Evolutionary conservation across 2,113 vertebrate genomes (phyloP).

Genomic region (Capricornis sumatraensis): DNA sequence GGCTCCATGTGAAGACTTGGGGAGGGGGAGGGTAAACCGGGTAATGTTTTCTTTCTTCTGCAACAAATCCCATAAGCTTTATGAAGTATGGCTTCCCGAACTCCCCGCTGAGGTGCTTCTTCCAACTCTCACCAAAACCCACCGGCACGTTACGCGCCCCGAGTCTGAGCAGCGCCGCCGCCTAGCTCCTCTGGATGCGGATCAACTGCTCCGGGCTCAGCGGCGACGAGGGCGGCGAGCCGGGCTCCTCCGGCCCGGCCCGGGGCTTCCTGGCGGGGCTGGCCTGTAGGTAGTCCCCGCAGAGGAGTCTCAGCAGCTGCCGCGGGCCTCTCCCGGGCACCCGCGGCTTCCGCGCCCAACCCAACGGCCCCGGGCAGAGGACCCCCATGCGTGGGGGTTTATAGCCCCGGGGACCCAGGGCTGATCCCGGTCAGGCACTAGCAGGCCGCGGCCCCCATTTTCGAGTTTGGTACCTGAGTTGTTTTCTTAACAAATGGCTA

Average conservation of each 20-base stretch:
- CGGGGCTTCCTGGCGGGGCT: conserved; percentile 81
- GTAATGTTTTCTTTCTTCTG: conserved; percentile 85
- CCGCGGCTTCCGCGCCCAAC: neutral
- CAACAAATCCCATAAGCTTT: conserved; percentile 87
- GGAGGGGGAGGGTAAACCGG: conserved; percentile 89
- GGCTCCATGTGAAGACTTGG: conserved; percentile 94
- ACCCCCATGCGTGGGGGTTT: neutral
- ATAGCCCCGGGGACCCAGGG: too few species aligned
- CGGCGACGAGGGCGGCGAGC: neutral
- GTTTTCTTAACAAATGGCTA: neutral
- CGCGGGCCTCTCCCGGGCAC: accelerated
- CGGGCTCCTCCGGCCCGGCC: neutral
- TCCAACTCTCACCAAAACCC: conserved; percentile 89
- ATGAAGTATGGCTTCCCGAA: conserved; percentile 89
- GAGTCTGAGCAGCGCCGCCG: conserved; percentile 81
- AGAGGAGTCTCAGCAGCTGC: accelerated
- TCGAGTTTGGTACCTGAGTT: too few species aligned
- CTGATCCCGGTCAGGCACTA: too few species aligned
- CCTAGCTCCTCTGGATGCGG: conserved; percentile 87
- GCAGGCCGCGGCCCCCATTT: too few species aligned
- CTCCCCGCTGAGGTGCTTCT: conserved; percentile 77
- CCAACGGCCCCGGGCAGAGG: neutral
- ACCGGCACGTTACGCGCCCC: conserved; percentile 73
- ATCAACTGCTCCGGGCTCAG: conserved; percentile 85
- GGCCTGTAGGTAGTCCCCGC: conserved; percentile 55